Evolutionary conservation across 2,113 vertebrate genomes (phyloP), one percentile per base, ranked within the genome.

Genomic region (Heterocephalus glaber): DNA sequence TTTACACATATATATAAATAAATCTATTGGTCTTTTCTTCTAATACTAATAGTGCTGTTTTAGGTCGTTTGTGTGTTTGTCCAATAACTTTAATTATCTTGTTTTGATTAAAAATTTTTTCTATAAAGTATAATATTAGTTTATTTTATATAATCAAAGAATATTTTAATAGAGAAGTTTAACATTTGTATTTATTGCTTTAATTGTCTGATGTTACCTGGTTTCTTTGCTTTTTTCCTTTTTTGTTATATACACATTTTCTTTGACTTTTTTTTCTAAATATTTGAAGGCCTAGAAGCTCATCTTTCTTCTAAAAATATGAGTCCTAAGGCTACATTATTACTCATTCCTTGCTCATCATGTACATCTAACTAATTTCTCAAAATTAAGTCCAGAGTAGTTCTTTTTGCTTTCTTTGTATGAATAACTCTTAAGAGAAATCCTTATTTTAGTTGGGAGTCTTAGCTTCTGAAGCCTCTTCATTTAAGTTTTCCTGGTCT

Each of bases 321-420:
- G 79, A 94, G 11, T 60, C 1, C 7, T 49, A 61, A 81, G 44
- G 6, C 95, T 30, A 60, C 20, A 49, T 47, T 66, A 38, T 54
- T 10, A 33, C 0, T 54, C 61, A n/a, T 82, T 83, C 52, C 52
- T 83, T 89, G 49, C 22, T 81, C 26, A 72, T 81, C 74, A 38
- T 92, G 1, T 76, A 22, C 56, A 5, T 82, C 90, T 35, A 90
- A 20, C 19, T 28, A 26, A 38, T 44, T 65, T 95, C 65, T 95
- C 54, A 92, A 93, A 93, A 38, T 93, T 58, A 66, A 70, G 66
- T 90, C 38, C 22, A 58, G 3, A 60, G 52, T 33, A 47, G 5
- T 80, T 90, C 58, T 66, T 7, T 90, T 79, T 91, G 17, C n/a
- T 92, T 26, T 52, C 12, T 95, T 95, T 88, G 17, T 58, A 58